These are phyloP conservation scores for Sarcophaga peregrina DNA, from an alignment of 1,140 invertebrate genomes.

Conservation along the genomic window DNA sequence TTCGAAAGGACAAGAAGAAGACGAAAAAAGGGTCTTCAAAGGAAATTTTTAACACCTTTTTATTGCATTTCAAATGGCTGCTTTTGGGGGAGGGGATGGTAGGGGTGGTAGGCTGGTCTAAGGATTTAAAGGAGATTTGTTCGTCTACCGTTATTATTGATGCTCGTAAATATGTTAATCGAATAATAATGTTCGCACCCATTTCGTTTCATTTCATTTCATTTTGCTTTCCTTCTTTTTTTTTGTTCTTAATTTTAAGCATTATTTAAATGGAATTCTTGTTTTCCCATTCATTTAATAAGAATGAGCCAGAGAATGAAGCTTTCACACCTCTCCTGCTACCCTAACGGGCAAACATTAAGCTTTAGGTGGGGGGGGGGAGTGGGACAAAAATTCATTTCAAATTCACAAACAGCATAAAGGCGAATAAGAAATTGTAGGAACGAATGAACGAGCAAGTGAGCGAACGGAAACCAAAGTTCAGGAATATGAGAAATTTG, in stretches of 20 bases:
- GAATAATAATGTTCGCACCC: conserved; percentile 41
- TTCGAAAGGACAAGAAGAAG: not conserved
- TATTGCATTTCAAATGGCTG: not conserved
- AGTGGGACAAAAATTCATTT: not conserved
- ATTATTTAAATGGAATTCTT: conserved; percentile 27
- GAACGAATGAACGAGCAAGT: no score
- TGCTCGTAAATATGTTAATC: conserved; percentile 40
- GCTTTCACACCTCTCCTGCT: not conserved
- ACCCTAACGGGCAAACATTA: not conserved
- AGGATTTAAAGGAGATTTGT: conserved; percentile 20
- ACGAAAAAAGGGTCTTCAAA: not conserved
- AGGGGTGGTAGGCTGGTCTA: no score
- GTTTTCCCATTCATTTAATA: conserved; percentile 19
- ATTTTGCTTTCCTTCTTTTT: not conserved
- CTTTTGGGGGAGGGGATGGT: not conserved
- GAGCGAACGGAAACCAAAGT: no score
- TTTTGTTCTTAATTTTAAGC: not conserved
- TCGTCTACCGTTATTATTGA: conserved; percentile 19
- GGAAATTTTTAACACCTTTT: not conserved
- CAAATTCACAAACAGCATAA: conserved; percentile 34
- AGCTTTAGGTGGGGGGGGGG: no score
- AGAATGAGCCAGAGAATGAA: not conserved
- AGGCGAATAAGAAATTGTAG: not conserved
- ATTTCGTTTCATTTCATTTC: conserved; percentile 1
- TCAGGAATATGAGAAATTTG: conserved; percentile 10